A percentile compares a stretch with the other conserved stretches of the same genome.
Evolutionary conservation across 2,888 invertebrate species (phyloP).

Genomic region (Pristionchus arcanus): DNA sequence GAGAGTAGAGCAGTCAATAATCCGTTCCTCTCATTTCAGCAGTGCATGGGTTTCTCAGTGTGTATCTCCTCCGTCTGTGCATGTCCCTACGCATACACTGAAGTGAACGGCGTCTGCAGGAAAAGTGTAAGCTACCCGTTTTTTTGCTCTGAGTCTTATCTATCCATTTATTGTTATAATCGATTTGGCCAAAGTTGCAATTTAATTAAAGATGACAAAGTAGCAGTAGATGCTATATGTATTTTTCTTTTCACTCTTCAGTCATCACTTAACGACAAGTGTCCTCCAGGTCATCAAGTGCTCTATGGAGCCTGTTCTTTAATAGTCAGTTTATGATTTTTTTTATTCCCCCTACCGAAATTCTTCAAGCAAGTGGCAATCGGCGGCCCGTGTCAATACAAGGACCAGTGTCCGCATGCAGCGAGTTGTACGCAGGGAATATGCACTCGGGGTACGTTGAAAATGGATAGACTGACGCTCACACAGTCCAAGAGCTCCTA

Average conservation of each 20-base stretch:
- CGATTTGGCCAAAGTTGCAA: too few species aligned
- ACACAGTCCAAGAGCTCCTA: too few species aligned
- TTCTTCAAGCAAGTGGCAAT: conserved; percentile 28
- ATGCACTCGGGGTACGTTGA: conserved; percentile 13
- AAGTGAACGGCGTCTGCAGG: conserved; percentile 27
- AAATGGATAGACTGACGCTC: not conserved
- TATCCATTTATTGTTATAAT: too few species aligned
- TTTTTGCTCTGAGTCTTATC: too few species aligned
- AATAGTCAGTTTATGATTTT: not conserved
- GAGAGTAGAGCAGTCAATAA: not conserved
- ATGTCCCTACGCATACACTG: conserved; percentile 33
- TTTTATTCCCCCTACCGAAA: not conserved
- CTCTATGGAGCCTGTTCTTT: conserved; percentile 24
- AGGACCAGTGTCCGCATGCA: conserved; percentile 1
- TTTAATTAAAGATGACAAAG: too few species aligned
- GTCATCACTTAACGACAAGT: not conserved
- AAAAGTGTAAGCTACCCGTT: not conserved
- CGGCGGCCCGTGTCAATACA: conserved; percentile 21
- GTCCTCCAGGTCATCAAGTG: conserved; percentile 32
- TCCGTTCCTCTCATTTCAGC: conserved; percentile 11
- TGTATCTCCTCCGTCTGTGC: not conserved
- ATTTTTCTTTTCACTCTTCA: not conserved
- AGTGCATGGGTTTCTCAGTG: conserved; percentile 47
- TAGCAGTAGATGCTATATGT: too few species aligned
- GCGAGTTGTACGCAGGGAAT: not conserved